phyloP scores from a whole-genome alignment of 2,888 invertebrate species.

The Geotrupes spiniger region DNA sequence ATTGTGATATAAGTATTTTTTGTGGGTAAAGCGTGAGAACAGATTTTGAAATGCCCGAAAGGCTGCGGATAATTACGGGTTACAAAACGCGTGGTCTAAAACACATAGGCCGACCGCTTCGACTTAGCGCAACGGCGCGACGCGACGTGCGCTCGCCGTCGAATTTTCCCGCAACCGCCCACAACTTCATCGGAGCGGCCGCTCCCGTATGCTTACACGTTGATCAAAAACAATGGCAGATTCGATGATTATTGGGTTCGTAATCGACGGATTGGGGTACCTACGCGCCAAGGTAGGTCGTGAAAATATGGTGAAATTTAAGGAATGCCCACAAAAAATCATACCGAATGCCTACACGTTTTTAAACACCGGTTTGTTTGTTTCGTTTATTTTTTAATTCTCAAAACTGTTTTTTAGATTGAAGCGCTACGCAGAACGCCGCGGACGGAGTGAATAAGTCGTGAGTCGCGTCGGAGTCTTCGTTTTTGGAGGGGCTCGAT shows the following conservation, averaged over 20 bases:
- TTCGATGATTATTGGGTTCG: slow-evolving; percentile 36
- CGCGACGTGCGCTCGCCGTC: background rate
- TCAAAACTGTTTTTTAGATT: too few relatives aligned
- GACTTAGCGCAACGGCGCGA: background rate
- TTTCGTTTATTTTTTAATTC: background rate
- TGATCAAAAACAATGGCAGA: slow-evolving; percentile 37
- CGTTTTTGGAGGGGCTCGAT: too few relatives aligned
- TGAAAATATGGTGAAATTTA: slow-evolving; percentile 27
- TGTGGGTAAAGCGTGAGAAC: slow-evolving; percentile 46
- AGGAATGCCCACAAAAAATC: slow-evolving; percentile 23
- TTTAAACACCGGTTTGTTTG: background rate
- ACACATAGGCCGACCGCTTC: slow-evolving; percentile 10
- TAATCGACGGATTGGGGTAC: slow-evolving; percentile 32
- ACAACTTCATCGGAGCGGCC: slow-evolving; percentile 13
- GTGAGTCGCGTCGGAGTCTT: too few relatives aligned
- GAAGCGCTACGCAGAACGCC: too few relatives aligned
- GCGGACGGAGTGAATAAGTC: too few relatives aligned
- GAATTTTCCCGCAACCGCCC: slow-evolving; percentile 8
- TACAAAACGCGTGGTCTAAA: slow-evolving; percentile 43
- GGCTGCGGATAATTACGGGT: slow-evolving; percentile 46
- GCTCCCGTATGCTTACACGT: slow-evolving; percentile 20
- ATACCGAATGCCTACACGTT: slow-evolving; percentile 2
- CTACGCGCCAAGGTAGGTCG: slow-evolving; percentile 26
- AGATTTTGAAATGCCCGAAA: slow-evolving; percentile 43
- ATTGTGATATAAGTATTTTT: slow-evolving; percentile 11